Conservation (phyloP, 2,797 vertebrate genomes). For the Pangasius sanitwongsei region DNA sequence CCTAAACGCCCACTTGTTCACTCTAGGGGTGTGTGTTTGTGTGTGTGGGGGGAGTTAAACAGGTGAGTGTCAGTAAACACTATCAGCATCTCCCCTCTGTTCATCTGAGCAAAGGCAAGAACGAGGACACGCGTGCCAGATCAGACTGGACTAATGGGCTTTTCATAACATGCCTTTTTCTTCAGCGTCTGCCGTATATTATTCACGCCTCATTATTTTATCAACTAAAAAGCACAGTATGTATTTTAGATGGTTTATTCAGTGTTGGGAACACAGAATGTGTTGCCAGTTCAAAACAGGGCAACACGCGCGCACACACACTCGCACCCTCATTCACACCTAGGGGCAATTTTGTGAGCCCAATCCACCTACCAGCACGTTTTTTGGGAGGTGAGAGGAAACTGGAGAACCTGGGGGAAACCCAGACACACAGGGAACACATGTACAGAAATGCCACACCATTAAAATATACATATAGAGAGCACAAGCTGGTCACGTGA, state of each 20-base stretch:
- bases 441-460: background rate
- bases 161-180: too few relatives aligned
- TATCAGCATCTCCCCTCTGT: background rate
- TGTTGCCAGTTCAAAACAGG: background rate
- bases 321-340: background rate
- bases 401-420: background rate
- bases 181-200: background rate
- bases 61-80: slow-evolving; percentile 35
- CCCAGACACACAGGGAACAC: background rate
- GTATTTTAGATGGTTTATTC: background rate
- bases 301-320: background rate
- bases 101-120: background rate
- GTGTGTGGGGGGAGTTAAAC: slow-evolving; percentile 6
- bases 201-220: background rate
- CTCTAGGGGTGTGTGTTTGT: background rate
- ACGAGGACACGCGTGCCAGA: too few relatives aligned
- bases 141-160: background rate
- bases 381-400: background rate
- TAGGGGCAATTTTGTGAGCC: background rate
- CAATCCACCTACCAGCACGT: background rate
- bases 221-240: background rate
- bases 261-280: background rate
- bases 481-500: background rate
- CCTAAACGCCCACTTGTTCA: background rate
- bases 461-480: background rate